Base-by-base conservation (phyloP, 2,888 invertebrate genomes). In the Diloba caeruleocephala region DNA sequence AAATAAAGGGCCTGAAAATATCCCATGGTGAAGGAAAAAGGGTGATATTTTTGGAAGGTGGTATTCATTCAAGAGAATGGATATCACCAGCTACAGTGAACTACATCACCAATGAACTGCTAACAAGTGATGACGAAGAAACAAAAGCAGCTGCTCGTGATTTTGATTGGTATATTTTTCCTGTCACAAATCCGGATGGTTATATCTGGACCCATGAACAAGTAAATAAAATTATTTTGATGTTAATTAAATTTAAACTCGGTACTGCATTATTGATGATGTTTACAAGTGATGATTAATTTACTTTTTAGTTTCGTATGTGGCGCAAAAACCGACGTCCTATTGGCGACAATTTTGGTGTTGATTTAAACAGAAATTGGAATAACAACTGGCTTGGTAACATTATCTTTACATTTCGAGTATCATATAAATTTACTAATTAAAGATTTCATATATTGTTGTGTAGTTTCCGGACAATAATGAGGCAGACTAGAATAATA, bases 21-120 rank as follows among this genome's bases (percentile, higher is more conserved):
- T 81, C 81, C 0, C 79, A 79, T 7, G 82, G 81, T 13, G 34
- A 49, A 59, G 81, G 76, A 7, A 70, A 79, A 94, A 87, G 84
- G 10, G 81, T 82, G 15, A 77, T 80, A 10, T 80, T 81, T 23
- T 23, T 89, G 1, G 92, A 92, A 85, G 91, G 92, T 42, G 94
- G 94, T 8, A 95, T 96, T 52, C 96, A 97, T 81, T 95, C 96
- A 0, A 94, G 97, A 41, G 97, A 97, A 87, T 97, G 96, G 96
- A 96, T 96, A 28, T 91, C 95, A 0, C 94, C 96, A 2, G 95
- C 96, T 0, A 94, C 95, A 2, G 94, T 95, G 0, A 94, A 95
- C 0, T 96, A 94, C 86, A 93, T 97, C 21, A 94, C 96, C 10
- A 95, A 96, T 73, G 93, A 96, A 79, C 80, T 97, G 13, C 79